Evolutionary conservation across 2,888 invertebrate species (phyloP).

Genomic region (Acrobasis suavella): DNA sequence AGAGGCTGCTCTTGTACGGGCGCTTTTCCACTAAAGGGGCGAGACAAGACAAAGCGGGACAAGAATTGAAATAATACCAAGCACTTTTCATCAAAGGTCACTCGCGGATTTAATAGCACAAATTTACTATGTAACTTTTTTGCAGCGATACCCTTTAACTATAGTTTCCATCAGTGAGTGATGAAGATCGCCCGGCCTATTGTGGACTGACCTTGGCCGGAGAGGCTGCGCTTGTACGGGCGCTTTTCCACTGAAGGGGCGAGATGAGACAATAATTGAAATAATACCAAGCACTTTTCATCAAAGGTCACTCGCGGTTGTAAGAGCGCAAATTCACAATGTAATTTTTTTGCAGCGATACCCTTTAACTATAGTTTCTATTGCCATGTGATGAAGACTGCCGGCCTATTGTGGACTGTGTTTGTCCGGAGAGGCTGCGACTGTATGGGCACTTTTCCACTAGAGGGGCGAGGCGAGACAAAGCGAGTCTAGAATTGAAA

Average conservation of each 20-base stretch:
- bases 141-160: too few relatives aligned
- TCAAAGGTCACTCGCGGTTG: too few relatives aligned
- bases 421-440: conserved; percentile 28
- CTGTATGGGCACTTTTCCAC: neutral
- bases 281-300: too few relatives aligned
- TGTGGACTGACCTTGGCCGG: conserved; percentile 34
- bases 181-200: conserved; percentile 25
- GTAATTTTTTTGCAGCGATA: too few relatives aligned
- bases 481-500: too few relatives aligned
- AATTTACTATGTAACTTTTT: too few relatives aligned
- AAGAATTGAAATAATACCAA: too few relatives aligned
- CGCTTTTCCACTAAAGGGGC: neutral
- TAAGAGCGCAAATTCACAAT: too few relatives aligned
- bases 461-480: neutral
- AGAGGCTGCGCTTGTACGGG: neutral
- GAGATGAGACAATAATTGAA: neutral
- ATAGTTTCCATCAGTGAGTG: neutral
- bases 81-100: too few relatives aligned
- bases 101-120: too few relatives aligned
- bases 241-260: neutral
- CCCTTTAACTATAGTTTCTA: neutral
- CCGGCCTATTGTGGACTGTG: conserved; percentile 32
- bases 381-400: neutral
- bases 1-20: neutral
- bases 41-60: neutral